phyloP scores from a whole-genome alignment of 2,888 invertebrate genomes.

The Diploptera punctata region DNA sequence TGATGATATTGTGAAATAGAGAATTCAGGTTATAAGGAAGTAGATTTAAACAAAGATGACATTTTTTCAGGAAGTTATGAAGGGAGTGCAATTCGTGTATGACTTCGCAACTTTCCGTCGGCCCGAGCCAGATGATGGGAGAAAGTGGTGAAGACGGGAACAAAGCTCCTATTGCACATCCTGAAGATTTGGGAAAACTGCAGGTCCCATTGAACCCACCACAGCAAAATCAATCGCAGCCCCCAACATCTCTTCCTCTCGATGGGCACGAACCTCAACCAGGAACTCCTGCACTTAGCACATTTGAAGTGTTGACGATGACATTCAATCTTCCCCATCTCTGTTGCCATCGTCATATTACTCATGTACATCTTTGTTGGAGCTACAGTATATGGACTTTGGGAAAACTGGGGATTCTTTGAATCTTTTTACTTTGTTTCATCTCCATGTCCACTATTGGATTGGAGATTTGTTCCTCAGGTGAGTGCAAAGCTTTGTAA shows the following conservation, averaged over 20 bases:
- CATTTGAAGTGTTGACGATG: slow-evolving; percentile 84
- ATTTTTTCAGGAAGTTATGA: slow-evolving; percentile 87
- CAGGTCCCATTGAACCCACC: slow-evolving; percentile 27
- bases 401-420: slow-evolving; percentile 90
- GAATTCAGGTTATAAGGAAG: no score
- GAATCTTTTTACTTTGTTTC: slow-evolving; percentile 97
- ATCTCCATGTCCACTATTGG: slow-evolving; percentile 97
- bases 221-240: slow-evolving; percentile 45
- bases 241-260: slow-evolving; percentile 48
- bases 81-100: slow-evolving; percentile 81
- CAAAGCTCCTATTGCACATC: slow-evolving; percentile 11
- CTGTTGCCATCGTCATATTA: slow-evolving; percentile 84
- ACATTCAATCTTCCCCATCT: slow-evolving; percentile 94
- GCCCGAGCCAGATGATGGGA: slow-evolving; percentile 69
- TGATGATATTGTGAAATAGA: no score
- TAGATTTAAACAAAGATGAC: no score
- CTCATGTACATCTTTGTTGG: slow-evolving; percentile 88
- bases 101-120: slow-evolving; percentile 78
- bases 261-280: slow-evolving; percentile 51
- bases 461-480: slow-evolving; percentile 89
- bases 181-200: slow-evolving; percentile 20
- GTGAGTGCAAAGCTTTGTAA: no score
- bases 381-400: slow-evolving; percentile 76
- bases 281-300: slow-evolving; percentile 77
- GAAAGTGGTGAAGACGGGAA: neutral